Conservation (phyloP, 2,888 invertebrate species). For the Lomographa bimaculata region DNA sequence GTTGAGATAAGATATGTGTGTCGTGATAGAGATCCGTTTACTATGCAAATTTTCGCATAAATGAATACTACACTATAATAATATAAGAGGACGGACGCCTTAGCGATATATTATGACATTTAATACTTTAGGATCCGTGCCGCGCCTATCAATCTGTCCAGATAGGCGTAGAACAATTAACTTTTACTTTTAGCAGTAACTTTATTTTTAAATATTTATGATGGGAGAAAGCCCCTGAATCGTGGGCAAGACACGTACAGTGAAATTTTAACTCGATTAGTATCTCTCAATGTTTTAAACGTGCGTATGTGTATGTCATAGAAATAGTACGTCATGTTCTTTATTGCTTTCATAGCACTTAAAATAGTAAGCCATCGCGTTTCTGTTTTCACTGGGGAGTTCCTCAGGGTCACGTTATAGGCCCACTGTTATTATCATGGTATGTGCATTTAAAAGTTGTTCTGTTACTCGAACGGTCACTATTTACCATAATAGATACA, state of each 20-base stretch:
- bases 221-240: constrained; percentile 56
- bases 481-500: constrained; percentile 30
- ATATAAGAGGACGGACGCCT: constrained; percentile 17
- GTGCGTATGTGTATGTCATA: constrained; percentile 42
- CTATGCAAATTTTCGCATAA: constrained; percentile 23
- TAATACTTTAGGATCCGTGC: constrained; percentile 23
- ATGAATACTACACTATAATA: constrained; percentile 16
- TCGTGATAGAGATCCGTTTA: constrained; percentile 16
- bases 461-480: constrained; percentile 25
- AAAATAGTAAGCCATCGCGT: constrained; percentile 22
- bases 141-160: constrained; percentile 34
- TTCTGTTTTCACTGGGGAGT: constrained; percentile 27
- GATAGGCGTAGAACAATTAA: constrained; percentile 57
- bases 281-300: constrained; percentile 39
- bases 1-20: constrained; percentile 15
- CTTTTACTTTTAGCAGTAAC: constrained; percentile 58
- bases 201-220: constrained; percentile 48
- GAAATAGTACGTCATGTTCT: constrained; percentile 28
- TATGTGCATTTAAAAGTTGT: constrained; percentile 25
- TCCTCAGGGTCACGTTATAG: constrained; percentile 27
- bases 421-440: constrained; percentile 27
- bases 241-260: constrained; percentile 41
- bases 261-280: constrained; percentile 44
- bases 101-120: constrained; percentile 23
- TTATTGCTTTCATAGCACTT: constrained; percentile 35